phyloP scores from a whole-genome alignment of 2,113 vertebrate species.

The Leiothrix lutea region DNA sequence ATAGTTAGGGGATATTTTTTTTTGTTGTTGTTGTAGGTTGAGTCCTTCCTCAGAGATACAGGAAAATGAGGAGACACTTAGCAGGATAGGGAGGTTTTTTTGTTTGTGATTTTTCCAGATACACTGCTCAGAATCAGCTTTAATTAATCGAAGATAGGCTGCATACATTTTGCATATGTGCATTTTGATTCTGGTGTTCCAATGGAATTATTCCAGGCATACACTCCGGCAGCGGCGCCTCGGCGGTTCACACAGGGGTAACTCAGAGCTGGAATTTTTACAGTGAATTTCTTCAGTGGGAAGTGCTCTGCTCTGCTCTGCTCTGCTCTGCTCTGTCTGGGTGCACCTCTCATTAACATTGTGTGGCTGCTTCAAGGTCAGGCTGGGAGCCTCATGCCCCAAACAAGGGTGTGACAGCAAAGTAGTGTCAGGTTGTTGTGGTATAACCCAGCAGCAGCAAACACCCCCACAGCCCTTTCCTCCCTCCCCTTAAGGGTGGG shows the following conservation, averaged over 20 bases:
- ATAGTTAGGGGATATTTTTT: constrained; percentile 69
- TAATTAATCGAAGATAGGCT: constrained; percentile 56
- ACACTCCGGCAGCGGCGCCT: not conserved
- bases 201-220: constrained; percentile 45
- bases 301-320: not conserved
- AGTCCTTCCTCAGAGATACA: constrained; percentile 51
- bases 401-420: not conserved
- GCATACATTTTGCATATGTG: constrained; percentile 62
- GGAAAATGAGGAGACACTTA: constrained; percentile 45
- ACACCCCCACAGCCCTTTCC: not conserved
- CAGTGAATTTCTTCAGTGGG: not conserved
- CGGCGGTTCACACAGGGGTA: not conserved
- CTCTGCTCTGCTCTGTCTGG: not conserved
- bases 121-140: constrained; percentile 55
- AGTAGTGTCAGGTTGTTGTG: not conserved
- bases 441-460: not conserved
- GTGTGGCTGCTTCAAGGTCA: not conserved
- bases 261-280: not conserved
- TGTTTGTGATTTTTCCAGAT: constrained; percentile 55
- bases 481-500: not conserved
- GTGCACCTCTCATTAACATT: not conserved
- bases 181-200: constrained; percentile 49
- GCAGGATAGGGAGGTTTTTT: constrained; percentile 38
- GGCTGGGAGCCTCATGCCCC: not conserved
- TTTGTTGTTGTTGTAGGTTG: constrained; percentile 63